phyloP scores from a whole-genome alignment of 2,797 vertebrate species.

The Enteromius paludinosus region DNA sequence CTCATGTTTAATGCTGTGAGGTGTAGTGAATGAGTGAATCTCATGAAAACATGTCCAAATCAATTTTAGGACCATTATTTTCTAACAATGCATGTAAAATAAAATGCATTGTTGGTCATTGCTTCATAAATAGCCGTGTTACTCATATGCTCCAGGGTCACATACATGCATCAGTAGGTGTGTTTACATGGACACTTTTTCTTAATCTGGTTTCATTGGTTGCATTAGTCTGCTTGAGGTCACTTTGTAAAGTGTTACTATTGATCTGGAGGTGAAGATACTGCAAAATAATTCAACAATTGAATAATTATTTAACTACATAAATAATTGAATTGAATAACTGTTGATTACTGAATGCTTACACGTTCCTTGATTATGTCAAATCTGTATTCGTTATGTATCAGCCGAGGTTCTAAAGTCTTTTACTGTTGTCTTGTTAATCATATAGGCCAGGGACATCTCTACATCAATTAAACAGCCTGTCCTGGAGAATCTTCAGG shows the following conservation, averaged over 20 bases:
- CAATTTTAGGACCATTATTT: no score
- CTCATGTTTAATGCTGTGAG: neutral
- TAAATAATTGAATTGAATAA: neutral
- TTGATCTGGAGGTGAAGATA: neutral
- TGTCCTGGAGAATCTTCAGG: constrained; percentile 49
- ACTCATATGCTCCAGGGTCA: no score
- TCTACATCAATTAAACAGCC: neutral
- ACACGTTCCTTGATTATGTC: neutral
- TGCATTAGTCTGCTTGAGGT: neutral
- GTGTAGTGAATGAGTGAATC: neutral
- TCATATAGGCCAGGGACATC: neutral
- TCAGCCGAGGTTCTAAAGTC: neutral
- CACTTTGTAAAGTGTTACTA: neutral
- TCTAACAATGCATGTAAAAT: no score
- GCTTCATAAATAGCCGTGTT: no score
- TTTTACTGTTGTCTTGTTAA: neutral
- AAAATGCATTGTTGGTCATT: no score
- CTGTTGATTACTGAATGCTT: neutral
- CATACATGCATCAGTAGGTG: no score
- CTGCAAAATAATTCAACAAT: neutral
- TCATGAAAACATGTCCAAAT: neutral
- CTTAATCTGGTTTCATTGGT: neutral
- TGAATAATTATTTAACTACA: neutral
- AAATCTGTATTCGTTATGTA: neutral
- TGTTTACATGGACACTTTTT: no score